phyloP scores from a whole-genome alignment of 2,113 vertebrate genomes.

The Xiphorhynchus elegans region DNA sequence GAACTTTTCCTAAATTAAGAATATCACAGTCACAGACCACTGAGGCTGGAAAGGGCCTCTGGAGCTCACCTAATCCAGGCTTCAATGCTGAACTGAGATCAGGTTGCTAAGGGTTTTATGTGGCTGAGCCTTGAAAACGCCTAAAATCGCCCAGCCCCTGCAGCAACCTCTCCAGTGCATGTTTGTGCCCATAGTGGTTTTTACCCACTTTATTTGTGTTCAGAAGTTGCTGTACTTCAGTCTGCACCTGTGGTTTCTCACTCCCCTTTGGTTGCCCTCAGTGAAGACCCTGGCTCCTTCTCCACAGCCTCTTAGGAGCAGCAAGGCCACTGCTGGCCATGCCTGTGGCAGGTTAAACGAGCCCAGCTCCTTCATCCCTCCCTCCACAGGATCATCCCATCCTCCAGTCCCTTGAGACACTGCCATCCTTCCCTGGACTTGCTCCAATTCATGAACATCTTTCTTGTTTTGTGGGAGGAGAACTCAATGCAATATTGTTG shows the following conservation, averaged over 20 bases:
- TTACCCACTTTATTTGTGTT: not conserved
- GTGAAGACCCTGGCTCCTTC: not conserved
- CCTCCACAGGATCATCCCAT: rapidly evolving
- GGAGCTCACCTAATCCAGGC: not conserved
- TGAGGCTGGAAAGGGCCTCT: not conserved
- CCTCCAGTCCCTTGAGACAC: not conserved
- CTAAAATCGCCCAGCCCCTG: not conserved
- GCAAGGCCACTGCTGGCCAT: not conserved
- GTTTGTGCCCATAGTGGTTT: not conserved
- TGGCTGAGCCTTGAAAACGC: not conserved
- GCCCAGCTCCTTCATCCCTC: not conserved
- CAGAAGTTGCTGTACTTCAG: not conserved
- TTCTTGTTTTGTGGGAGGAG: not conserved
- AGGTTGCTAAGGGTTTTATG: not conserved
- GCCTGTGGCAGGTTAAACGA: not conserved
- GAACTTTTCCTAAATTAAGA: not conserved
- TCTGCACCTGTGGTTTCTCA: not conserved
- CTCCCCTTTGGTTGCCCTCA: not conserved
- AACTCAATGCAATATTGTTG: not conserved
- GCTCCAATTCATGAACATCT: not conserved
- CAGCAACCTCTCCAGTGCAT: not conserved
- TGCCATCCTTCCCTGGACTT: not conserved
- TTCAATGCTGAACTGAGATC: not conserved
- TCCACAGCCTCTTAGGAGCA: rapidly evolving
- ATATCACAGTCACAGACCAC: not conserved